phyloP scores from a whole-genome alignment of 2,797 vertebrate genomes.

The Paramormyrops hopkinsi region DNA sequence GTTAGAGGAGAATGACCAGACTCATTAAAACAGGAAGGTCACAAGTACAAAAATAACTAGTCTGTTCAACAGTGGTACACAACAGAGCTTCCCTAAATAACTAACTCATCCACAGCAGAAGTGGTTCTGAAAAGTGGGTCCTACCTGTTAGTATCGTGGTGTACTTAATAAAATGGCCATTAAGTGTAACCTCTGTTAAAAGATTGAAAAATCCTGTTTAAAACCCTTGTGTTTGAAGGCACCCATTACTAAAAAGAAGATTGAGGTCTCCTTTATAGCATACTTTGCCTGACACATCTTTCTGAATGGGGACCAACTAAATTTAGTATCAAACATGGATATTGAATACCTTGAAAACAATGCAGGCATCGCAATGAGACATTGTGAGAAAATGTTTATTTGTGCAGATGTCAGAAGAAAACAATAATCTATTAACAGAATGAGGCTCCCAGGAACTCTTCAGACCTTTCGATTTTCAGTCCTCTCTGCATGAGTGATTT shows the following conservation, averaged over 20 bases:
- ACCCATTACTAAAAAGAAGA: slow-evolving; percentile 15
- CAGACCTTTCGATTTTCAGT: neutral
- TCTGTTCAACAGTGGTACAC: neutral
- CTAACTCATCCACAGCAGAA: neutral
- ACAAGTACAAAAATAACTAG: neutral
- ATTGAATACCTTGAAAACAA: neutral
- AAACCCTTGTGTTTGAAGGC: slow-evolving; percentile 17
- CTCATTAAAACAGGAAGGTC: neutral
- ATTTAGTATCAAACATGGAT: neutral
- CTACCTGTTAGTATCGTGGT: neutral
- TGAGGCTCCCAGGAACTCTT: neutral
- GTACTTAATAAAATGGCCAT: neutral
- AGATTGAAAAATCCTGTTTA: neutral
- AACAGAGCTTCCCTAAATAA: neutral
- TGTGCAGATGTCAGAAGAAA: neutral
- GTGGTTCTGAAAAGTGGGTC: neutral
- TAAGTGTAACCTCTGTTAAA: slow-evolving; percentile 1
- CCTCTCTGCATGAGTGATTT: neutral
- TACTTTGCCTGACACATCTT: neutral
- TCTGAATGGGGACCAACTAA: neutral
- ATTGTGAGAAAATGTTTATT: neutral
- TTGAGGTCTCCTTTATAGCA: neutral
- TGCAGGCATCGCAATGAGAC: neutral
- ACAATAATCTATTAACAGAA: neutral
- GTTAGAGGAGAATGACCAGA: neutral